Percentiles rank a stretch among this genome's conserved stretches.
phyloP scores from a whole-genome alignment of 2,797 vertebrate genomes.

The Zalophus californianus region DNA sequence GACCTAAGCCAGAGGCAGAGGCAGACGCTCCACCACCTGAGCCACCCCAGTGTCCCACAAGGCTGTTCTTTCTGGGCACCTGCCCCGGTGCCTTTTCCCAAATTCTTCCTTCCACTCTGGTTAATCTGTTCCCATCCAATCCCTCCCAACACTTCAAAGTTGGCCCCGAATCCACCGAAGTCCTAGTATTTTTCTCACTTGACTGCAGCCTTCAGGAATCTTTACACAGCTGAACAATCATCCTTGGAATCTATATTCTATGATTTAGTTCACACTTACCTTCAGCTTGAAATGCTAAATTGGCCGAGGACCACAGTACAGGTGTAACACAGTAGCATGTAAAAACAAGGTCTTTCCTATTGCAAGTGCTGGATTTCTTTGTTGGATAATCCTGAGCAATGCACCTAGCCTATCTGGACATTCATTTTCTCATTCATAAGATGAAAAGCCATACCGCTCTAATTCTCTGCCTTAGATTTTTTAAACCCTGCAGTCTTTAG shows the following conservation, averaged over 20 bases:
- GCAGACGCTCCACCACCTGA: too few relatives aligned
- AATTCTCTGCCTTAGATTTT: background rate
- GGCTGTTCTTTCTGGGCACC: background rate
- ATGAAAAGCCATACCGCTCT: background rate
- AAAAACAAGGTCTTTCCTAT: background rate
- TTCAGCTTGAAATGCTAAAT: background rate
- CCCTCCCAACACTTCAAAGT: background rate
- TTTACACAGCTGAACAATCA: background rate
- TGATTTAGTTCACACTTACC: background rate
- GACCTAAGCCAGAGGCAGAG: background rate
- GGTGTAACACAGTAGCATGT: background rate
- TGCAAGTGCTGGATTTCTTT: background rate
- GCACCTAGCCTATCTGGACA: background rate
- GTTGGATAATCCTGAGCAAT: background rate
- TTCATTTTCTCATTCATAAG: background rate
- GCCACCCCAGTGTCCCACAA: too few relatives aligned
- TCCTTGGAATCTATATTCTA: background rate
- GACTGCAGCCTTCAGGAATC: background rate
- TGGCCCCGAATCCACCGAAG: background rate
- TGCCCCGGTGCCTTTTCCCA: background rate
- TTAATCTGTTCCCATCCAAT: background rate
- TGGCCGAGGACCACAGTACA: background rate
- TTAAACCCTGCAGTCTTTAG: background rate
- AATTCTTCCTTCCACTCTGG: background rate
- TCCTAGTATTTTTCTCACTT: background rate